Percentiles rank a stretch among this genome's conserved stretches.
phyloP scores from a whole-genome alignment of 1,140 invertebrate genomes.

The Micrasema longulum region DNA sequence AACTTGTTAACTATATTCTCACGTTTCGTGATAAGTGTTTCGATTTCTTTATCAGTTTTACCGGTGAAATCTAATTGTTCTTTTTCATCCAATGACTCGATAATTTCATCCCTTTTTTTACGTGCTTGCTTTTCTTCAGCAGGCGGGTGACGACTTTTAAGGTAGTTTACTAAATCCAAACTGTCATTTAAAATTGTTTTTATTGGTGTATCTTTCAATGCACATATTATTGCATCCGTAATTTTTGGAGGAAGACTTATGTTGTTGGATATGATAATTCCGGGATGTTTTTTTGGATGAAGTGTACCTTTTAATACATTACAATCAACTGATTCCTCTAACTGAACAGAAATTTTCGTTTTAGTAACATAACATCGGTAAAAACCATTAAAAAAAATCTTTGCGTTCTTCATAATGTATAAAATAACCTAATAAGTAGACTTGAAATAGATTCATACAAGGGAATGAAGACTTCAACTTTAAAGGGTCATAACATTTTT shows the following conservation, averaged over 20 bases:
- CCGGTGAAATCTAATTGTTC: conserved; percentile 58
- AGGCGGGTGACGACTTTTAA: conserved; percentile 72
- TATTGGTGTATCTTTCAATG: conserved; percentile 69
- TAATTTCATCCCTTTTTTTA: conserved; percentile 59
- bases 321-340: conserved; percentile 58
- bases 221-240: conserved; percentile 65
- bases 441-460: no score
- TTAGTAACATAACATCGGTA: conserved; percentile 35
- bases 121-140: conserved; percentile 70
- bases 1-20: conserved; percentile 59
- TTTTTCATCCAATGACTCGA: conserved; percentile 58
- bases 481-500: no score
- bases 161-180: conserved; percentile 69
- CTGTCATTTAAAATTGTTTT: conserved; percentile 68
- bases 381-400: no score
- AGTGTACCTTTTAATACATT: conserved; percentile 69
- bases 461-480: no score
- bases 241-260: conserved; percentile 72
- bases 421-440: no score
- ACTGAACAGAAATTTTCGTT: conserved; percentile 36
- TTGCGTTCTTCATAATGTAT: background rate
- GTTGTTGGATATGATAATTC: conserved; percentile 66
- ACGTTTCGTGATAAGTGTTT: conserved; percentile 55
- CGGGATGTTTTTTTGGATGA: conserved; percentile 79
- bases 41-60: conserved; percentile 56